Conservation (phyloP, 2,797 vertebrate species). For the Acanthiza pusilla region DNA sequence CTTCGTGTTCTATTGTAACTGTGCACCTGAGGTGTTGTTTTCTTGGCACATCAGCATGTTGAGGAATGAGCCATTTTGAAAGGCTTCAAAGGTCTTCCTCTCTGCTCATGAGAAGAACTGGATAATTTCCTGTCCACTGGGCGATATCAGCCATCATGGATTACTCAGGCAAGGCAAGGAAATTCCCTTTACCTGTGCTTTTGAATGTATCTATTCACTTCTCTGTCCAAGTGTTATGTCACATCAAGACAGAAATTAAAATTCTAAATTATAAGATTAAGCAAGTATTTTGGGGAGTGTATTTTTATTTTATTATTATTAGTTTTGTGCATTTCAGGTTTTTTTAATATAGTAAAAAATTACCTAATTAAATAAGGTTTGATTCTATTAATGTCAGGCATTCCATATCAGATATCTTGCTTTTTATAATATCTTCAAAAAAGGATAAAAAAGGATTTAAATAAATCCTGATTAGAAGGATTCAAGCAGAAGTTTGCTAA, state of each 20-base stretch:
- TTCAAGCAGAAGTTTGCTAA: neutral
- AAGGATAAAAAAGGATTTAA: neutral
- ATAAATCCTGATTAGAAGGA: neutral
- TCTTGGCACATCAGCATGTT: neutral
- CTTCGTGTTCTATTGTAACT: neutral
- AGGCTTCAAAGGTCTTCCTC: neutral
- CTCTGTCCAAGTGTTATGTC: neutral
- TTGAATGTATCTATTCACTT: neutral
- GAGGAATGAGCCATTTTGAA: neutral
- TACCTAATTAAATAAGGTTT: neutral
- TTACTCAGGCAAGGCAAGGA: neutral
- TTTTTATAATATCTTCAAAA: neutral
- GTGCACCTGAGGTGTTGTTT: rapidly evolving
- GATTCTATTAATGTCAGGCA: neutral
- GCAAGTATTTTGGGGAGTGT: rapidly evolving
- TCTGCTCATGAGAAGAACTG: neutral
- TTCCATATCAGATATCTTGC: neutral
- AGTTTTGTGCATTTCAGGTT: neutral
- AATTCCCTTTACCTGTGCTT: neutral
- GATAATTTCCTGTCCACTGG: neutral
- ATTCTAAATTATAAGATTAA: neutral
- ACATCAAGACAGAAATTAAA: neutral
- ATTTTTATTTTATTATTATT: neutral
- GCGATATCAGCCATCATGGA: neutral
- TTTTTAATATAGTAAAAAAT: neutral